phyloP scores from a whole-genome alignment of 2,113 vertebrate species.

The Tamias sibiricus region DNA sequence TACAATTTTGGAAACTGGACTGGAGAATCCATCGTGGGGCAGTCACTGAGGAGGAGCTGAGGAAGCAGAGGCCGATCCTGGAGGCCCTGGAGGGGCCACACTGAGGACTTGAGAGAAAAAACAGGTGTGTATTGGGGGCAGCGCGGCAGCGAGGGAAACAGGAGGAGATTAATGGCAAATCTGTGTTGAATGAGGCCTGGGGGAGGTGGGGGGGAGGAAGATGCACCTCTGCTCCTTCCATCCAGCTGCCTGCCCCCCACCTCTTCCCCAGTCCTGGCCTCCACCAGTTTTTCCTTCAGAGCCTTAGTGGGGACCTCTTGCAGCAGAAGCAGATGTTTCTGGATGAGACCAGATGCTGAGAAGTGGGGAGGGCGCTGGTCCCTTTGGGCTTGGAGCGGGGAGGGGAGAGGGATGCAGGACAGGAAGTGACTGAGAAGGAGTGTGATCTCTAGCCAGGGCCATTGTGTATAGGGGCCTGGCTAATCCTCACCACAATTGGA shows the following conservation, averaged over 20 bases:
- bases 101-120: conserved; percentile 58
- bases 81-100: neutral
- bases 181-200: neutral
- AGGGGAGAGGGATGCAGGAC: neutral
- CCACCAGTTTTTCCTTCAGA: neutral
- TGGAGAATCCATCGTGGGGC: conserved; percentile 51
- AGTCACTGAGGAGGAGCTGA: neutral
- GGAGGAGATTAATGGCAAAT: neutral
- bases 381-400: neutral
- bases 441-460: conserved; percentile 43
- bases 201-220: neutral
- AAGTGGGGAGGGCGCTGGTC: neutral
- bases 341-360: conserved; percentile 71
- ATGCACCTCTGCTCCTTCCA: neutral
- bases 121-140: conserved; percentile 62
- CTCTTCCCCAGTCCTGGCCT: neutral
- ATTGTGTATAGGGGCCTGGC: neutral
- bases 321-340: conserved; percentile 73
- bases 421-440: conserved; percentile 51
- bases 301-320: neutral
- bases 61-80: neutral
- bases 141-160: neutral
- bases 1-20: conserved; percentile 41
- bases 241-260: neutral
- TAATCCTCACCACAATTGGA: neutral